These are phyloP conservation scores for Lindbergichthys nudifrons DNA, from an alignment of 2,797 vertebrate species.

Conservation along the genomic window DNA sequence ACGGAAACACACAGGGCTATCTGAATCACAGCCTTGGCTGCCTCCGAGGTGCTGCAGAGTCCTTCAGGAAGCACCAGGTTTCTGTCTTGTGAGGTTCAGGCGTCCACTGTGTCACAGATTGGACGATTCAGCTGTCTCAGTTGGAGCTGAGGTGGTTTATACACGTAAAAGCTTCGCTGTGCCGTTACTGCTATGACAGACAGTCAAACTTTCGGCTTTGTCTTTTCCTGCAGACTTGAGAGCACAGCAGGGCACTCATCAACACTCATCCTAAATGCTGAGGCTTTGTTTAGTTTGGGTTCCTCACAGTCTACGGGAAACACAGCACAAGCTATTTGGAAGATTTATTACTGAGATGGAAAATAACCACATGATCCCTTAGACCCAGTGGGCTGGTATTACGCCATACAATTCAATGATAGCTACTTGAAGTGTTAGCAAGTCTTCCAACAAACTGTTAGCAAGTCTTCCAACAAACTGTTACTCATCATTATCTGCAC, in stretches of 20 bases:
- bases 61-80: constrained; percentile 72
- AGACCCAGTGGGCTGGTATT: constrained; percentile 25
- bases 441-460: background rate
- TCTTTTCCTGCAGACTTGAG: constrained; percentile 9
- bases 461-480: background rate
- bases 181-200: constrained; percentile 21
- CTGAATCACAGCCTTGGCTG: constrained; percentile 76
- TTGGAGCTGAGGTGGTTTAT: constrained; percentile 31
- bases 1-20: constrained; percentile 44
- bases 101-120: constrained; percentile 62
- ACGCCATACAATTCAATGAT: constrained; percentile 20
- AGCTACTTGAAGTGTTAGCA: constrained; percentile 9
- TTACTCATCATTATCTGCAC: constrained; percentile 8
- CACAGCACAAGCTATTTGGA: constrained; percentile 14
- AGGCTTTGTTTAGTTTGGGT: constrained; percentile 48
- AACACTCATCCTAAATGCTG: constrained; percentile 11
- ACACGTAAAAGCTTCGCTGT: constrained; percentile 25
- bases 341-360: constrained; percentile 32
- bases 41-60: constrained; percentile 53
- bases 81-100: constrained; percentile 69
- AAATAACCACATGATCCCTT: constrained; percentile 24
- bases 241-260: constrained; percentile 19
- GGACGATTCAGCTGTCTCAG: constrained; percentile 31
- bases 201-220: constrained; percentile 24
- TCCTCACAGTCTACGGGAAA: constrained; percentile 12